Base-by-base conservation (phyloP, 2,113 vertebrate species). In the Todiramphus chloris region DNA sequence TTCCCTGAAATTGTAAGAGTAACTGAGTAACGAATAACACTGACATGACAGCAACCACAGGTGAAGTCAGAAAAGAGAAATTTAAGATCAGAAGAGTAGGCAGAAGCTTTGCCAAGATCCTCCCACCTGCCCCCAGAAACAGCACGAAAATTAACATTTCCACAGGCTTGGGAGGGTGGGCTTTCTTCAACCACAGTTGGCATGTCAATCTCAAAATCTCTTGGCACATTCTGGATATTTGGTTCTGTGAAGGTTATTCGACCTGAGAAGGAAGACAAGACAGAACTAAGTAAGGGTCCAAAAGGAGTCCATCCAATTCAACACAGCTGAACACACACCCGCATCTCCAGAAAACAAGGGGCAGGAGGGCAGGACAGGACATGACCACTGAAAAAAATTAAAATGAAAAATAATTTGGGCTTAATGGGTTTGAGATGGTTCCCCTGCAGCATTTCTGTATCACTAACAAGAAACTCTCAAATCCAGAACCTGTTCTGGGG, bases 171-270 rank as follows among this genome's bases (percentile, higher is more conserved):
- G 43, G 98, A 98, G 33, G 98, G 98, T 16, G 98, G 99, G 89
- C 99, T 99, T 95, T 99, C 99, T 83, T 93, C 98, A 62, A 99
- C 97, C 69, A 98, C 69, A 8, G 97, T 98, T 13, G 99, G 98
- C 98, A 99, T 99, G 95, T 97, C 92, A 66, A 99, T 99, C 96
- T 99, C 98, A 98, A 99, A 99, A 97, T 99, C 99, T 98, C 99
- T 99, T 58, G 99, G 99, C 39, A 99, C 98, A 8, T 99, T 99
- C 97, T 99, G 99, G 96, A 99, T 98, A 97, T 99, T 99, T 89
- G 99, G 99, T 87, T 99, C 99, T 59, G 81, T 98, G 94, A 99
- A 99, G 92, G 98, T 99, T 92, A 99, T 98, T 87, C 99, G 97
- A 67, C 99, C 99, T 99, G 96, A 96, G 93, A 96, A 81, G 53